A percentile compares a stretch with the other conserved stretches of the same genome.
Evolutionary conservation across 2,113 vertebrate species (phyloP).

Genomic region (Triplophysa tibetana): DNA sequence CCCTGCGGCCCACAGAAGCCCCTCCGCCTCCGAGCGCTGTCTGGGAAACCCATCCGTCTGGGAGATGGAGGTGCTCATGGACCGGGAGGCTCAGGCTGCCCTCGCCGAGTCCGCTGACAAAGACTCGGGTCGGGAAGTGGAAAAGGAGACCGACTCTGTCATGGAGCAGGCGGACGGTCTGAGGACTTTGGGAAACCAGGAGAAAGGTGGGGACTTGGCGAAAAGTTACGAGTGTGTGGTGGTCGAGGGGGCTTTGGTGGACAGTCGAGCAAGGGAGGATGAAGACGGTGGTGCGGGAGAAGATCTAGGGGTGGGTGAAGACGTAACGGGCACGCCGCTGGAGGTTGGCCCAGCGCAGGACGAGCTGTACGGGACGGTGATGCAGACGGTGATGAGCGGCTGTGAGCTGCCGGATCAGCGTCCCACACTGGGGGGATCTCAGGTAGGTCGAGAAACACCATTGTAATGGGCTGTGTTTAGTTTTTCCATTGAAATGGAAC

Average conservation of each 20-base stretch:
- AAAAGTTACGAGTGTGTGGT: constrained; percentile 63
- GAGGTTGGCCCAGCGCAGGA: constrained; percentile 58
- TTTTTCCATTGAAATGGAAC: not conserved
- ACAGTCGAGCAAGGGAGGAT: constrained; percentile 55
- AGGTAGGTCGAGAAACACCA: constrained; percentile 65
- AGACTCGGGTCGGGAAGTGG: constrained; percentile 8
- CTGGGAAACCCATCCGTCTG: constrained; percentile 58
- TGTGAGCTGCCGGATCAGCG: constrained; percentile 78
- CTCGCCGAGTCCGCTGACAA: constrained; percentile 34
- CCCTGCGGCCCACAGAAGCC: constrained; percentile 39
- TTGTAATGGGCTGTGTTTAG: not conserved
- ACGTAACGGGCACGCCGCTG: constrained; percentile 40
- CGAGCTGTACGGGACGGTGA: constrained; percentile 75
- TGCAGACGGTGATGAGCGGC: constrained; percentile 77
- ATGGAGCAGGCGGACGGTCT: constrained; percentile 55
- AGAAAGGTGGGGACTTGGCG: not conserved
- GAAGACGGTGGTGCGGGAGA: constrained; percentile 19
- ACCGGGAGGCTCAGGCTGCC: constrained; percentile 52
- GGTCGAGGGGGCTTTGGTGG: constrained; percentile 52
- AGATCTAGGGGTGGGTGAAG: constrained; percentile 18
- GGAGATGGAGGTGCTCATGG: constrained; percentile 68
- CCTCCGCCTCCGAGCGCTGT: constrained; percentile 34
- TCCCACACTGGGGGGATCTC: constrained; percentile 76
- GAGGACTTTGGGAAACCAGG: constrained; percentile 26
- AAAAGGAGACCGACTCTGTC: constrained; percentile 17